phyloP scores from a whole-genome alignment of 2,888 invertebrate species.

The Sphaerophoria rueppellii region DNA sequence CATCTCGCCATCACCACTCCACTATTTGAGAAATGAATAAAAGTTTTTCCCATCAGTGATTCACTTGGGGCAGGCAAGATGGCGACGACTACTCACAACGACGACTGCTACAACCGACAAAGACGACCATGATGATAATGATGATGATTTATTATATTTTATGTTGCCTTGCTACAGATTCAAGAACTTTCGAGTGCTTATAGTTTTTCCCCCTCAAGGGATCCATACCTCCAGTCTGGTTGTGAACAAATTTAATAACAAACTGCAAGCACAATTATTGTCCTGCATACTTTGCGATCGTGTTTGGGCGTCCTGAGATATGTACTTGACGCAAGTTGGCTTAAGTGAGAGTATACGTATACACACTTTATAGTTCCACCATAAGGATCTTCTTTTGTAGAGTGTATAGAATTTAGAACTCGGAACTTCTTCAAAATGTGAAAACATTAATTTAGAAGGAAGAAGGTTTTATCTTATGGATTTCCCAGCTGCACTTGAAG shows the following conservation, averaged over 20 bases:
- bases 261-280: constrained; percentile 17
- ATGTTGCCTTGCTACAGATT: not conserved
- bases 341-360: not conserved
- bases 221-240: not conserved
- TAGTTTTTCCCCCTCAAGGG: not conserved
- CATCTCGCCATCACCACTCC: not conserved
- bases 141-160: constrained; percentile 34
- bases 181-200: constrained; percentile 13
- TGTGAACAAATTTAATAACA: not conserved
- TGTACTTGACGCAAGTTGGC: not conserved
- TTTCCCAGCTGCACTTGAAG: constrained; percentile 42
- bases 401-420: not conserved
- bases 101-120: constrained; percentile 5
- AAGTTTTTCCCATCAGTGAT: not conserved
- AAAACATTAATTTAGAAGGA: constrained; percentile 22
- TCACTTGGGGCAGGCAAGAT: constrained; percentile 1
- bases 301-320: not conserved
- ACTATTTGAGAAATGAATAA: constrained; percentile 3
- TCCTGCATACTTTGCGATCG: constrained; percentile 4
- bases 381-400: not conserved
- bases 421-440: not conserved
- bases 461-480: not conserved
- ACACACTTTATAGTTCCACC: not conserved
- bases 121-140: not conserved
- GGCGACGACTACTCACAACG: not conserved